These are phyloP conservation scores for Oryzias celebensis DNA, from an alignment of 2,113 vertebrate species.

Conservation along the genomic window DNA sequence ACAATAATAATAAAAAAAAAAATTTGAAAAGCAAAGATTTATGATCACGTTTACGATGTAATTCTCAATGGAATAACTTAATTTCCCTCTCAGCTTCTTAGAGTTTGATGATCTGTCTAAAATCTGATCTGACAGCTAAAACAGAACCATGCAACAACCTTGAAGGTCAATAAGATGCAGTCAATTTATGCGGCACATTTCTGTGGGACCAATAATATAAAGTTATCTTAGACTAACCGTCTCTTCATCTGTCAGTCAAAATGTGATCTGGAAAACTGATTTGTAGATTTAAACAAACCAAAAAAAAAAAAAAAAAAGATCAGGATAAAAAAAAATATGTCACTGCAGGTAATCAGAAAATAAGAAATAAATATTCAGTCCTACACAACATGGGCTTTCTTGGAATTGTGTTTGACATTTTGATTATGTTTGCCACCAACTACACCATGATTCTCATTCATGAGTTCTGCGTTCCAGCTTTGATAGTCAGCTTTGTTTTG, in stretches of 20 bases:
- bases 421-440: constrained; percentile 4
- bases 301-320: neutral
- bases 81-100: neutral
- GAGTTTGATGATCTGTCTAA: too few relatives aligned
- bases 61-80: neutral
- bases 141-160: too few relatives aligned
- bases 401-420: constrained; percentile 39
- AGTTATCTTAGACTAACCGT: too few relatives aligned
- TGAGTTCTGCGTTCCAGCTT: neutral
- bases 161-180: too few relatives aligned
- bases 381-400: neutral
- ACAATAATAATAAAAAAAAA: neutral
- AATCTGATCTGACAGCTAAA: too few relatives aligned
- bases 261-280: neutral
- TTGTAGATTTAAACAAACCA: neutral
- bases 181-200: too few relatives aligned
- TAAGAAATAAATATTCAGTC: neutral
- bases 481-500: constrained; percentile 1
- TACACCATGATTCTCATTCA: constrained; percentile 14
- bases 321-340: neutral
- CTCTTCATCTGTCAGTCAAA: too few relatives aligned
- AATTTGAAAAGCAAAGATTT: neutral
- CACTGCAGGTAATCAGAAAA: neutral
- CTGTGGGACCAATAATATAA: too few relatives aligned
- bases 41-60: neutral